Evolutionary conservation across 2,888 invertebrate genomes (phyloP).

Genomic region (Pyrocoelia pectoralis): DNA sequence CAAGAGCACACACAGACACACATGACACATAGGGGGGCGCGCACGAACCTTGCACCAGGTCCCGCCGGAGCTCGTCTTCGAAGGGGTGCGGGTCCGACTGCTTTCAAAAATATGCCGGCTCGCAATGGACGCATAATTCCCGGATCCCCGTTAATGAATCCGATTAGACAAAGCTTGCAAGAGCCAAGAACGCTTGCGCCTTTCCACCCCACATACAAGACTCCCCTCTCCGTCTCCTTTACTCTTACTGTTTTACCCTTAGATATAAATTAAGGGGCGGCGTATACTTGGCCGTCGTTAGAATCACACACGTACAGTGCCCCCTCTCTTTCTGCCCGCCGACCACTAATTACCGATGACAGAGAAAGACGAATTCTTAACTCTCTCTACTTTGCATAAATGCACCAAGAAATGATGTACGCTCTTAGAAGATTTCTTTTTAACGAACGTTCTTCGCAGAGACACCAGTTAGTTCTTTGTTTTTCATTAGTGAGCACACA

Average conservation of each 20-base stretch:
- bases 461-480: conserved; percentile 31
- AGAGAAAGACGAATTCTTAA: conserved; percentile 47
- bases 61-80: conserved; percentile 51
- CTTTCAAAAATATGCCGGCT: conserved; percentile 63
- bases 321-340: conserved; percentile 55
- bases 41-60: conserved; percentile 47
- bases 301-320: conserved; percentile 58
- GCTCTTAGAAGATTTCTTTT: conserved; percentile 53
- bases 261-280: conserved; percentile 63
- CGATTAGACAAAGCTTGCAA: conserved; percentile 65
- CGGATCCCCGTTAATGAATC: conserved; percentile 67
- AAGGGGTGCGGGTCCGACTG: conserved; percentile 59
- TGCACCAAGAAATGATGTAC: conserved; percentile 55
- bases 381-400: conserved; percentile 59
- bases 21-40: conserved; percentile 35
- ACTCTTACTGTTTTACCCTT: conserved; percentile 62
- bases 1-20: conserved; percentile 39
- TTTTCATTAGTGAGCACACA: conserved; percentile 38
- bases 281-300: conserved; percentile 59
- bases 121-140: conserved; percentile 65
- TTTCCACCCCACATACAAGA: conserved; percentile 47
- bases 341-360: conserved; percentile 61
- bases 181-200: conserved; percentile 61
- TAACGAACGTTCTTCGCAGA: conserved; percentile 57
- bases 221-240: conserved; percentile 43